phyloP scores from a whole-genome alignment of 2,113 vertebrate genomes.

The Rhinoderma darwinii region DNA sequence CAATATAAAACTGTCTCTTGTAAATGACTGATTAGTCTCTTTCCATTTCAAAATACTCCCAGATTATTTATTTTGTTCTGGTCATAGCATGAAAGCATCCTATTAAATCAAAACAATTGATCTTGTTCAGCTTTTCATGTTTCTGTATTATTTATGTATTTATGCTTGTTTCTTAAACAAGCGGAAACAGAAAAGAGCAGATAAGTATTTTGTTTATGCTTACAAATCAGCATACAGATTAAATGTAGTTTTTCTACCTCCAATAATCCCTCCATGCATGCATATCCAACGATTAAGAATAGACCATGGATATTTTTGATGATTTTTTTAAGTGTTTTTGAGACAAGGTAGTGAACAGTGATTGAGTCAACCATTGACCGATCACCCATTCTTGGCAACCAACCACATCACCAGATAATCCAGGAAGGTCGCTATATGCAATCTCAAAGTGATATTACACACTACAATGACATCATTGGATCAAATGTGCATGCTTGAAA shows the following conservation, averaged over 20 bases:
- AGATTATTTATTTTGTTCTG: constrained; percentile 80
- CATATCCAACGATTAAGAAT: not conserved
- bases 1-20: constrained; percentile 79
- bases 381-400: not conserved
- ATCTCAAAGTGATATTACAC: not conserved
- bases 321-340: not conserved
- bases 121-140: constrained; percentile 72
- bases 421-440: not conserved
- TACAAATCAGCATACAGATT: constrained; percentile 1
- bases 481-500: not conserved
- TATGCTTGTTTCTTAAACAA: constrained; percentile 72
- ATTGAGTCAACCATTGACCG: not conserved
- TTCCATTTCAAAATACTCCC: constrained; percentile 78
- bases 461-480: not conserved
- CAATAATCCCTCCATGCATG: not conserved
- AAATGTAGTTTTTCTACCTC: not conserved
- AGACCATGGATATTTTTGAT: not conserved
- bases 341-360: not conserved
- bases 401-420: not conserved
- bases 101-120: constrained; percentile 80
- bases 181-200: constrained; percentile 74
- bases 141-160: constrained; percentile 77
- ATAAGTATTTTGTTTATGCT: constrained; percentile 29
- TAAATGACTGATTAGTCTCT: constrained; percentile 82
- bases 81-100: constrained; percentile 77